These are phyloP conservation scores for Eupithecia pulchellata DNA, from an alignment of 2,888 invertebrate genomes.

Conservation along the genomic window DNA sequence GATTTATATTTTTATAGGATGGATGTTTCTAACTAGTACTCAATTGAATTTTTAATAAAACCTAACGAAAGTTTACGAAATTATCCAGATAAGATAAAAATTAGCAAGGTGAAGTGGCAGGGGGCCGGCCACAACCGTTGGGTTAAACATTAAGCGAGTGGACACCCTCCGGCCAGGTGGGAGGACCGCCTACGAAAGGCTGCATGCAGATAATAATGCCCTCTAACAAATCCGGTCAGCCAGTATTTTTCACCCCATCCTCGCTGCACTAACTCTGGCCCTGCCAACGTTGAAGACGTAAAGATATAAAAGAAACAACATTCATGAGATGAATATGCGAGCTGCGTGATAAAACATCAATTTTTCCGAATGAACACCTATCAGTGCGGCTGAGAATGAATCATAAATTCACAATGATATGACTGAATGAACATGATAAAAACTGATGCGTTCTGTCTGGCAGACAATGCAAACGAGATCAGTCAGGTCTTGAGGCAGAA, in stretches of 20 bases:
- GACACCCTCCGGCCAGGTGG: too few relatives aligned
- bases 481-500: too few relatives aligned
- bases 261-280: not conserved
- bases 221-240: not conserved
- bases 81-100: too few relatives aligned
- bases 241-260: not conserved
- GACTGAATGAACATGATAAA: conserved; percentile 11
- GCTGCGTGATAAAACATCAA: conserved; percentile 68
- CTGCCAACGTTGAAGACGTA: conserved; percentile 24
- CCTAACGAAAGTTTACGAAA: too few relatives aligned
- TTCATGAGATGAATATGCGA: conserved; percentile 79
- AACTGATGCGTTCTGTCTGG: conserved; percentile 6
- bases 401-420: conserved; percentile 33
- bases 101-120: too few relatives aligned
- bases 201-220: not conserved
- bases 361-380: conserved; percentile 53
- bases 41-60: too few relatives aligned
- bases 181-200: too few relatives aligned
- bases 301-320: conserved; percentile 58
- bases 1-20: not conserved
- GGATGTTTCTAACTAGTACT: not conserved
- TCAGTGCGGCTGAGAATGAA: conserved; percentile 15
- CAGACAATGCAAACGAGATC: not conserved
- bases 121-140: too few relatives aligned
- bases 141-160: too few relatives aligned